Percentiles rank a stretch among this genome's conserved stretches.
phyloP scores from a whole-genome alignment of 1,140 invertebrate species.

The Magallana angulata region DNA sequence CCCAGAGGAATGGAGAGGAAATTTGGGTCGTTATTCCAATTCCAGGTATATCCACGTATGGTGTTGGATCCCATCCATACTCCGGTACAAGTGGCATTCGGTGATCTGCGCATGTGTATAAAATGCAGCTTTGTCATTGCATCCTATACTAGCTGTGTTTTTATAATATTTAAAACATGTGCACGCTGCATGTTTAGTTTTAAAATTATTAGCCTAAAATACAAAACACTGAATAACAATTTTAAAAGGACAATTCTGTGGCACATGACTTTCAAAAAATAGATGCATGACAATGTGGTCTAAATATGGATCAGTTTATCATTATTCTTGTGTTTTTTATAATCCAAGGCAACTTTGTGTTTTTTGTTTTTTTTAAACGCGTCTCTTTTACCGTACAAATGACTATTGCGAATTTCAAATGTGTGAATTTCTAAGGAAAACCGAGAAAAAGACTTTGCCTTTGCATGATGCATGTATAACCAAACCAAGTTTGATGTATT shows the following conservation, averaged over 20 bases:
- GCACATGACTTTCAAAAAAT: neutral
- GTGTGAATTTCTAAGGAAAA: no score
- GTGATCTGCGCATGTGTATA: neutral
- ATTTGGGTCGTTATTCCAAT: neutral
- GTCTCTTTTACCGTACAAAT: no score
- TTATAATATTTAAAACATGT: neutral
- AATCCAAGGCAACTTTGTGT: neutral
- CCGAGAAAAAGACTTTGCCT: no score
- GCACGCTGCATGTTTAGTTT: neutral
- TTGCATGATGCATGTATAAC: no score
- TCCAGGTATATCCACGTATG: neutral
- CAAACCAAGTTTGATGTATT: no score
- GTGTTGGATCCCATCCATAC: constrained; percentile 24
- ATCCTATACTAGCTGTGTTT: neutral
- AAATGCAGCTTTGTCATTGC: neutral
- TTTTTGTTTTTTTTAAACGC: no score
- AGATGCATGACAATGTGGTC: neutral
- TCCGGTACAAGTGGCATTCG: neutral
- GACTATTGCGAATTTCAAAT: no score
- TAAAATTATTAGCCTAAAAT: neutral
- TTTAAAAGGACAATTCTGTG: neutral
- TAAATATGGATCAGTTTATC: neutral
- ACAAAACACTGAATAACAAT: neutral
- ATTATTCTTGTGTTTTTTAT: no score
- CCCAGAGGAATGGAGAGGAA: neutral